phyloP scores from a whole-genome alignment of 1,140 invertebrate genomes.

The Scylla paramamosain region DNA sequence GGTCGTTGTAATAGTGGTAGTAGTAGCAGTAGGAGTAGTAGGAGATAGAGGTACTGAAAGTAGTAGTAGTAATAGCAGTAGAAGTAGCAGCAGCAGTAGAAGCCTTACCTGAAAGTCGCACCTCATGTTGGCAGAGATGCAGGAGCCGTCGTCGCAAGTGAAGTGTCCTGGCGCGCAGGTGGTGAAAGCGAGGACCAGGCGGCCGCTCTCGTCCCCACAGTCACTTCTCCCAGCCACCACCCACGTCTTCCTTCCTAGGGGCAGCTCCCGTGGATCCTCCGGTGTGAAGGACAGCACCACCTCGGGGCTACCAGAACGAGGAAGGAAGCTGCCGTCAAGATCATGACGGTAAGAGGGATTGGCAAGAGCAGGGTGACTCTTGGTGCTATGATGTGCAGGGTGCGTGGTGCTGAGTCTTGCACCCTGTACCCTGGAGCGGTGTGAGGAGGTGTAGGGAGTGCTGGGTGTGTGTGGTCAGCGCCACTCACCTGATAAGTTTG shows the following conservation, averaged over 20 bases:
- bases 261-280: background rate
- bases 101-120: slow-evolving; percentile 85
- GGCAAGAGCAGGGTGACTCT: background rate
- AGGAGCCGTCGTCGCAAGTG: slow-evolving; percentile 80
- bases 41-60: background rate
- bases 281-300: background rate
- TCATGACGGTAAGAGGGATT: background rate
- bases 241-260: slow-evolving; percentile 30
- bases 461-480: too few relatives aligned
- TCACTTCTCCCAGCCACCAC: background rate
- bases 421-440: too few relatives aligned
- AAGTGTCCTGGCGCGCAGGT: slow-evolving; percentile 78
- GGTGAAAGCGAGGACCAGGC: slow-evolving; percentile 30
- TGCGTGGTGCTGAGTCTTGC: background rate
- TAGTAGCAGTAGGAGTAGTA: too few relatives aligned
- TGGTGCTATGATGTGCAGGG: background rate
- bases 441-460: too few relatives aligned
- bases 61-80: background rate
- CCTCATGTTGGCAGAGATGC: slow-evolving; percentile 79
- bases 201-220: background rate
- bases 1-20: too few relatives aligned
- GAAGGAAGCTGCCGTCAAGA: background rate
- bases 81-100: too few relatives aligned
- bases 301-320: background rate
- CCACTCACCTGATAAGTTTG: too few relatives aligned